Evolutionary conservation across 1,140 invertebrate genomes (phyloP), one percentile per base, ranked within the genome.

Genomic region (Habropoda laboriosa): DNA sequence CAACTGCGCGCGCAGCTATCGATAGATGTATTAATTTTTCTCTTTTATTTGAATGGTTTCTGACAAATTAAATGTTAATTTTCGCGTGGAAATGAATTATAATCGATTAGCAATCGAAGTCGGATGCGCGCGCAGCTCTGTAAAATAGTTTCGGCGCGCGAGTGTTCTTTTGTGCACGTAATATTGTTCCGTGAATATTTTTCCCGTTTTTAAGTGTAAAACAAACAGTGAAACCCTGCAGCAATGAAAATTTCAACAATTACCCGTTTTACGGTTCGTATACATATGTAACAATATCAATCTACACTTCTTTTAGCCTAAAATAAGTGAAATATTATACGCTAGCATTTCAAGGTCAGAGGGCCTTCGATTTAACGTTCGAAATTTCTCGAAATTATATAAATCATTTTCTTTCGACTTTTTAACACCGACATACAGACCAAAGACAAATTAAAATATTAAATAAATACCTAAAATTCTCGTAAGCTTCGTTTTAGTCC

Each of bases 401-500:
- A 10, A 30, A 16, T 55, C 27, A 55, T 55, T 16, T 55, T 27
- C 12, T 16, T 16, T 1, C 1, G 6, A 2, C 16, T 6, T 16
- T 27, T 55, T 55, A 55, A 32, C n/a, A n/a, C n/a, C n/a, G n/a
- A n/a, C n/a, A n/a, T n/a, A 21, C 10, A 32, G 10, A 51, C 1
- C n/a, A 32, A 0, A n/a, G 35, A 21, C 13, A 40, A 40, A n/a
- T 12, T n/a, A 35, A 32, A 45, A 10, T 64, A 45, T 24, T 1
- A 6, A 60, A 12, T 16, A 13, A 32, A 5, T 68, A 80, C 68
- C 64, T 63, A 73, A 71, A 51, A 70, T 70, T 45, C 64, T 72
- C 2, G 58, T 74, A 12, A 82, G 32, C 27, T 63, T 79, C 5
- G 40, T 81, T 38, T 79, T 83, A 27, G 27, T 74, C 21, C 47